These are phyloP conservation scores for Vanessa cardui DNA, from an alignment of 2,888 invertebrate genomes.

Conservation along the genomic window DNA sequence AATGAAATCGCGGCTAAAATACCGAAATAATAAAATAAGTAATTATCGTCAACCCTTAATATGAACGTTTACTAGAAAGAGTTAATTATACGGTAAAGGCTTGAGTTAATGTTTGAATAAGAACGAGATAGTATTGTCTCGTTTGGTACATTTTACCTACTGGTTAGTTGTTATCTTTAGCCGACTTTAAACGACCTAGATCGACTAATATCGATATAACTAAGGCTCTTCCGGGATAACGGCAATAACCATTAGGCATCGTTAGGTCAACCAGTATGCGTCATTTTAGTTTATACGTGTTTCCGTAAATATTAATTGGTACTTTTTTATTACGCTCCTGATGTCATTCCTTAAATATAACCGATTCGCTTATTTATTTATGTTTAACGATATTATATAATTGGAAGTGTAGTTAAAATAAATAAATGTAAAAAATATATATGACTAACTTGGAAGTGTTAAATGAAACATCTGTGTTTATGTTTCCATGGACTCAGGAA, in stretches of 20 bases:
- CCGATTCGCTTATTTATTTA: not conserved
- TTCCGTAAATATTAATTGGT: constrained; percentile 9
- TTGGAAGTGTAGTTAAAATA: too few relatives aligned
- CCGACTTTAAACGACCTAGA: constrained; percentile 35
- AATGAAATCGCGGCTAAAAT: too few relatives aligned
- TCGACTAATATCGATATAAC: constrained; percentile 25
- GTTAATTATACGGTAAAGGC: constrained; percentile 28
- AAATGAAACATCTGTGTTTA: too few relatives aligned
- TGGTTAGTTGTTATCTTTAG: constrained; percentile 13
- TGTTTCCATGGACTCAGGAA: too few relatives aligned
- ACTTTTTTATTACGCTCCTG: not conserved
- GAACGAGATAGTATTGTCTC: constrained; percentile 40
- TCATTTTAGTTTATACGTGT: constrained; percentile 8
- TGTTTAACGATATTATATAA: too few relatives aligned
- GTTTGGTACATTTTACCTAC: constrained; percentile 24
- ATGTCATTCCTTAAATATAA: not conserved
- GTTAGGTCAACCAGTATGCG: constrained; percentile 34
- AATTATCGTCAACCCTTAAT: constrained; percentile 14
- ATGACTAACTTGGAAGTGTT: too few relatives aligned
- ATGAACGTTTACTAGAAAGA: constrained; percentile 20
- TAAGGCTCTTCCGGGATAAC: constrained; percentile 37
- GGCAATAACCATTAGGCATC: constrained; percentile 18
- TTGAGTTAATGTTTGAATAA: constrained; percentile 41
- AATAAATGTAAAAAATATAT: too few relatives aligned
- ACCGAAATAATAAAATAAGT: not conserved